Conservation (phyloP, 2,888 invertebrate species). For the Spilosoma lubricipeda region DNA sequence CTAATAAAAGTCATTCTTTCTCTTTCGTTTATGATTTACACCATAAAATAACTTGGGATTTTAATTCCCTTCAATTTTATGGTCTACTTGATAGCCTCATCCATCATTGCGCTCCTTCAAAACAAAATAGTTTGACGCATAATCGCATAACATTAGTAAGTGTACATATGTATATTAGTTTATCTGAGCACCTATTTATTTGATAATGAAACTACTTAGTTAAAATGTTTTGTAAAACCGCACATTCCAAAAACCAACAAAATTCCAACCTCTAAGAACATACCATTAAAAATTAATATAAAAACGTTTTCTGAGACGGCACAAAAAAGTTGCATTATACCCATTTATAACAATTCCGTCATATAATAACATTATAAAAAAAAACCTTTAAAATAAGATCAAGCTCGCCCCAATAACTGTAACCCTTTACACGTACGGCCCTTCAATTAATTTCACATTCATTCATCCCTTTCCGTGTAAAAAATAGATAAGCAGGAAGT, state of each 20-base stretch:
- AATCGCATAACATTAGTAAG: background rate
- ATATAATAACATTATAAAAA: slow-evolving; percentile 21
- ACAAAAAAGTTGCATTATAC: slow-evolving; percentile 2
- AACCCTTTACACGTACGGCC: slow-evolving; percentile 69
- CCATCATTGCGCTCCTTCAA: slow-evolving; percentile 22
- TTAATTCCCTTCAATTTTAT: slow-evolving; percentile 58
- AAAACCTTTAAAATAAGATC: slow-evolving; percentile 34
- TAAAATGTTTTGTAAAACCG: background rate
- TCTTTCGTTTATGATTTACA: slow-evolving; percentile 48
- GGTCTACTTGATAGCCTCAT: slow-evolving; percentile 22
- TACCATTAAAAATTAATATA: background rate
- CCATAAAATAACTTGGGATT: slow-evolving; percentile 42
- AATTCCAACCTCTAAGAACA: background rate
- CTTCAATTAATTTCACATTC: slow-evolving; percentile 83
- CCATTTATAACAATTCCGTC: slow-evolving; percentile 1
- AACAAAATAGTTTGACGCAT: background rate
- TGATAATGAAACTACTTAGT: background rate
- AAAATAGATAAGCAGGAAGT: slow-evolving; percentile 76
- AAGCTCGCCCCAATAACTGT: slow-evolving; percentile 61
- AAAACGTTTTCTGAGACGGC: background rate
- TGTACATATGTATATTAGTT: background rate
- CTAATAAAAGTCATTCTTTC: slow-evolving; percentile 53
- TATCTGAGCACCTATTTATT: background rate
- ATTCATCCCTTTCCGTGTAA: slow-evolving; percentile 69
- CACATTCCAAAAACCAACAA: background rate